These are phyloP conservation scores for Polyploca ridens DNA, from an alignment of 2,888 invertebrate genomes.

Conservation along the genomic window DNA sequence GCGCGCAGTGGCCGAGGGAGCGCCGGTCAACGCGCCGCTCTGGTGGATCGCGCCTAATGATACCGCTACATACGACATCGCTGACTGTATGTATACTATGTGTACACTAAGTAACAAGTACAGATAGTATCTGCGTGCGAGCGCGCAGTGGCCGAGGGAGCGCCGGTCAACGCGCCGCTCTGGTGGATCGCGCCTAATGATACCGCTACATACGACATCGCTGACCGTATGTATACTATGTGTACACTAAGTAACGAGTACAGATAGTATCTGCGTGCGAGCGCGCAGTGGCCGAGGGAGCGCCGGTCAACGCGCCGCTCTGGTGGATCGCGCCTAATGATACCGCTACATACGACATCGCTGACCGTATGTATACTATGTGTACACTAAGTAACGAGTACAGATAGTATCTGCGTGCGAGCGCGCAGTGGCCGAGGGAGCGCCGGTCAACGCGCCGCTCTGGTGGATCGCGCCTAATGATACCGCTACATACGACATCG, in stretches of 20 bases:
- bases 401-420: conserved; percentile 81
- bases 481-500: conserved; percentile 66
- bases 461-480: conserved; percentile 90
- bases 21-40: conserved; percentile 88
- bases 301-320: conserved; percentile 88
- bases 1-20: conserved; percentile 75
- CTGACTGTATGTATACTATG: not conserved
- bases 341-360: conserved; percentile 66
- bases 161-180: conserved; percentile 88
- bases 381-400: no score
- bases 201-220: conserved; percentile 66
- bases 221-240: not conserved
- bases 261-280: conserved; percentile 81
- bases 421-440: conserved; percentile 75
- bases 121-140: conserved; percentile 81
- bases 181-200: conserved; percentile 90
- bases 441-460: conserved; percentile 88
- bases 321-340: conserved; percentile 90
- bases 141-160: conserved; percentile 75
- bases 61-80: conserved; percentile 66
- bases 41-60: conserved; percentile 90
- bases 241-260: no score
- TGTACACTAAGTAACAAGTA: no score
- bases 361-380: not conserved
- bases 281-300: conserved; percentile 75